These are phyloP conservation scores for Xenopus borealis DNA, from an alignment of 2,113 vertebrate genomes.

Conservation along the genomic window DNA sequence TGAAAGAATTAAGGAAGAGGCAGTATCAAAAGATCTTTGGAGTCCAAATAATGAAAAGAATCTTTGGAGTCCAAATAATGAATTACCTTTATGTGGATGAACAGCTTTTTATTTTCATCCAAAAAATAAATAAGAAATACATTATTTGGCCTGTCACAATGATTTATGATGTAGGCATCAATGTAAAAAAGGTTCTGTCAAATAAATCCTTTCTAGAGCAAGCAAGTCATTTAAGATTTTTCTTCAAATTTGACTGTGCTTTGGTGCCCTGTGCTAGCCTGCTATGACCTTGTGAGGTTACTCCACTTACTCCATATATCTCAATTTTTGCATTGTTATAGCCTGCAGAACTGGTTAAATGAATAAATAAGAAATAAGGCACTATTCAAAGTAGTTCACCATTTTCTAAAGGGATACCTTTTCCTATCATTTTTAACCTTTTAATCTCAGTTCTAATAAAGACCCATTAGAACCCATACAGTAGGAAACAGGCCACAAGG, in stretches of 20 bases:
- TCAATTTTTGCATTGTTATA: too few relatives aligned
- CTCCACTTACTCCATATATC: slow-evolving; percentile 8
- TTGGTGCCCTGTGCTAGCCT: slow-evolving; percentile 18
- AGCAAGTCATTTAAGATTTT: slow-evolving; percentile 43
- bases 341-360: too few relatives aligned
- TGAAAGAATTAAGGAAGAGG: neutral
- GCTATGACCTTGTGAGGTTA: slow-evolving; percentile 36
- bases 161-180: slow-evolving; percentile 41
- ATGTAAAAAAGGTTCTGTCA: slow-evolving; percentile 38
- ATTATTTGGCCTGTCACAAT: slow-evolving; percentile 41
- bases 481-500: too few relatives aligned
- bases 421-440: too few relatives aligned
- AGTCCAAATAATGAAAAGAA: neutral
- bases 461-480: too few relatives aligned
- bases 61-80: neutral
- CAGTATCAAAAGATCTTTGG: neutral
- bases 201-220: slow-evolving; percentile 30
- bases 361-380: too few relatives aligned
- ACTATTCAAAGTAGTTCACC: too few relatives aligned
- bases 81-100: slow-evolving; percentile 13
- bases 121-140: slow-evolving; percentile 38
- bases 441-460: too few relatives aligned
- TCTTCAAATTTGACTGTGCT: slow-evolving; percentile 38
- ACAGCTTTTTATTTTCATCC: neutral
- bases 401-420: too few relatives aligned